These are phyloP conservation scores for Rhagium mordax DNA, from an alignment of 2,888 invertebrate species.

Conservation along the genomic window DNA sequence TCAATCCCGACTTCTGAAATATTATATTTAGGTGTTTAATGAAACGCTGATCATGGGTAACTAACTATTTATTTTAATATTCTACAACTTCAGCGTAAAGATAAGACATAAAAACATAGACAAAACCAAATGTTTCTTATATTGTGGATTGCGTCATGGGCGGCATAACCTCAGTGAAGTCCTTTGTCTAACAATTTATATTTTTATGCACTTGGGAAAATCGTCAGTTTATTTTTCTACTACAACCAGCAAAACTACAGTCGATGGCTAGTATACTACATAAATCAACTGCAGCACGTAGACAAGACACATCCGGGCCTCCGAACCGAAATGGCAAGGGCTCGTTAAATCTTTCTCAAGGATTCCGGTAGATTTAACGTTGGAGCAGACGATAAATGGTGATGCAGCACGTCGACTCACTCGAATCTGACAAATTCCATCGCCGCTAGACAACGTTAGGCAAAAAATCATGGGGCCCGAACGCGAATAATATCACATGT, in stretches of 20 bases:
- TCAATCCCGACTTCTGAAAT: no score
- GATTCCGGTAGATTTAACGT: slow-evolving; percentile 36
- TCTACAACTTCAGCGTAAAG: no score
- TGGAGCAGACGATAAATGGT: slow-evolving; percentile 41
- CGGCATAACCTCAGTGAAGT: no score
- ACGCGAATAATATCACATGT: slow-evolving; percentile 46
- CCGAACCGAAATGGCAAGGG: not conserved
- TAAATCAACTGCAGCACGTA: slow-evolving; percentile 13
- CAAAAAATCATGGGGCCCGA: slow-evolving; percentile 49
- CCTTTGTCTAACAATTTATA: no score
- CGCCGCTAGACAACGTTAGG: slow-evolving; percentile 54
- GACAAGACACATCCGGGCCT: slow-evolving; percentile 33
- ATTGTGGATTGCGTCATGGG: no score
- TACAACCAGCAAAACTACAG: slow-evolving; percentile 37
- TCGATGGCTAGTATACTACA: slow-evolving; percentile 30
- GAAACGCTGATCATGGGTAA: no score
- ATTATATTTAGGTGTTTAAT: no score
- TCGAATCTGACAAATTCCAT: slow-evolving; percentile 42
- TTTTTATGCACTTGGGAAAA: slow-evolving; percentile 46
- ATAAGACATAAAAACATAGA: no score
- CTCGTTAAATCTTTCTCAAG: slow-evolving; percentile 39
- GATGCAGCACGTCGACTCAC: slow-evolving; percentile 38
- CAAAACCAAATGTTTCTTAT: no score
- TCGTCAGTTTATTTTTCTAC: slow-evolving; percentile 34
- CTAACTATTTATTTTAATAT: no score